Evolutionary conservation across 2,888 invertebrate species (phyloP).

Genomic region (Anticlea derivata): DNA sequence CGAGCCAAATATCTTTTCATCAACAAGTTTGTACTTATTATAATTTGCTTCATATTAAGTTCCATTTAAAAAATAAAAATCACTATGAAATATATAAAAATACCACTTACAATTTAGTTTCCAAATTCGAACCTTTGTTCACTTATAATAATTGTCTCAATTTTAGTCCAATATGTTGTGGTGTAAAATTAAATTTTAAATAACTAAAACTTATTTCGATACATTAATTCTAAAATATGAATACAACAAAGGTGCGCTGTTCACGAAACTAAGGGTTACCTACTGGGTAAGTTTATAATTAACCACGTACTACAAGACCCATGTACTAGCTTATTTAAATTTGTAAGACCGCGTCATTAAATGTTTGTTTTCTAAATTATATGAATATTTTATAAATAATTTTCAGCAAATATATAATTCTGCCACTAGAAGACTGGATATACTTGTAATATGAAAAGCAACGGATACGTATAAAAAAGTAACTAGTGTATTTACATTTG

Average conservation of each 20-base stretch:
- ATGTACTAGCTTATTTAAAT: neutral
- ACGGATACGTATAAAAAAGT: slow-evolving; percentile 21
- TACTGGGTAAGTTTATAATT: slow-evolving; percentile 12
- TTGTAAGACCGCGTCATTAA: neutral
- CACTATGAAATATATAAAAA: slow-evolving; percentile 74
- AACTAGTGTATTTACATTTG: slow-evolving; percentile 40
- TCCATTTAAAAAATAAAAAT: slow-evolving; percentile 60
- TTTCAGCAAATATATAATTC: neutral
- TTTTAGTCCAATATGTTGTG: slow-evolving; percentile 52
- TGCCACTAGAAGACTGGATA: slow-evolving; percentile 11
- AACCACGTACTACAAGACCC: slow-evolving; percentile 16
- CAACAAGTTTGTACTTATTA: slow-evolving; percentile 75
- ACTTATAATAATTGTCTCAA: slow-evolving; percentile 53
- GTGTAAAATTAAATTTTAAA: slow-evolving; percentile 45
- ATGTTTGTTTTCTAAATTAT: neutral
- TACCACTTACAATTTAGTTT: slow-evolving; percentile 69
- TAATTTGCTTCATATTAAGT: slow-evolving; percentile 57
- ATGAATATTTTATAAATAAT: neutral
- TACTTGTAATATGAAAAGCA: slow-evolving; percentile 3
- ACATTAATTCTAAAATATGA: slow-evolving; percentile 44
- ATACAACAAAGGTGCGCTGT: slow-evolving; percentile 57
- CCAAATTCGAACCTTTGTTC: slow-evolving; percentile 68
- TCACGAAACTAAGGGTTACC: slow-evolving; percentile 34
- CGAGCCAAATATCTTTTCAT: slow-evolving; percentile 62
- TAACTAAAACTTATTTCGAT: slow-evolving; percentile 45